Evolutionary conservation across 1,140 invertebrate species (phyloP).

Genomic region (Sarcophaga bullata): DNA sequence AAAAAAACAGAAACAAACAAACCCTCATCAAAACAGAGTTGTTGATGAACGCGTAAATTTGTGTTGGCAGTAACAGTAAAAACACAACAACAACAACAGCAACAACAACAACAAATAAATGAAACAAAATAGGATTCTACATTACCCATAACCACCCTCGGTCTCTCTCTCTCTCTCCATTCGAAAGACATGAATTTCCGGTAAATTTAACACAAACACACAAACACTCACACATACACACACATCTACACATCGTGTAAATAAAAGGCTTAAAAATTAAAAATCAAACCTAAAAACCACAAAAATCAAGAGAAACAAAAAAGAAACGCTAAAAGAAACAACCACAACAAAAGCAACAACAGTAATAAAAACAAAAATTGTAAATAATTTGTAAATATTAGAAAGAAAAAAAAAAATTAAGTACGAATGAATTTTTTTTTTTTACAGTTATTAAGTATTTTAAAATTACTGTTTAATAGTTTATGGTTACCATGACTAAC

Average conservation of each 20-base stretch:
- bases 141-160: no score
- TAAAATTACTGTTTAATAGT: neutral
- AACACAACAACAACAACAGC: neutral
- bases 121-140: no score
- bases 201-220: neutral
- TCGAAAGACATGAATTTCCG: neutral
- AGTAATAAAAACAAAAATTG: neutral
- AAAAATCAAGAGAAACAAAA: neutral
- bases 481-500: neutral
- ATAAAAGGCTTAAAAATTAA: neutral
- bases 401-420: neutral
- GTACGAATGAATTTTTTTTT: neutral
- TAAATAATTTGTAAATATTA: conserved; percentile 15
- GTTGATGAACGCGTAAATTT: conserved; percentile 26
- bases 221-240: neutral
- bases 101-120: no score
- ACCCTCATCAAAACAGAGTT: neutral
- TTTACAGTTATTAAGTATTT: neutral
- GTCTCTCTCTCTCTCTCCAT: neutral
- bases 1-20: neutral
- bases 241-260: neutral
- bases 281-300: neutral
- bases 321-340: neutral
- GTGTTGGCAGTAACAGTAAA: conserved; percentile 8
- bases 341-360: neutral